These are phyloP conservation scores for Oreochromis tanganicae DNA, from an alignment of 2,113 vertebrate genomes.

Conservation along the genomic window DNA sequence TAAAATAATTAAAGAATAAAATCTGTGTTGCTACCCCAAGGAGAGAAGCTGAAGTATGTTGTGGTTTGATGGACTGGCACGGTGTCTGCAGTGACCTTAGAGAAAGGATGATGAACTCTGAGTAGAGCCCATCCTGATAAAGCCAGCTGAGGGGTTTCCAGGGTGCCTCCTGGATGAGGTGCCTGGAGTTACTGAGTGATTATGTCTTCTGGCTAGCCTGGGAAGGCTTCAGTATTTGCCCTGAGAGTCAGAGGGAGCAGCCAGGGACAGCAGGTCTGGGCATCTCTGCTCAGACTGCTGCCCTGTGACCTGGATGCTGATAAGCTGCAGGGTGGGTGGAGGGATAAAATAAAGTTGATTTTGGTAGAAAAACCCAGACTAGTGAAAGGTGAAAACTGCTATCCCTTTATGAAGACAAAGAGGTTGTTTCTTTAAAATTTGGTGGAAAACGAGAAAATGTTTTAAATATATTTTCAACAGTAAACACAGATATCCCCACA, in stretches of 20 bases:
- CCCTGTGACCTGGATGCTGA: not conserved
- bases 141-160: not conserved
- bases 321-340: not conserved
- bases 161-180: not conserved
- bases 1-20: not conserved
- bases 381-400: not conserved
- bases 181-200: not conserved
- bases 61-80: not conserved
- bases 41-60: not conserved
- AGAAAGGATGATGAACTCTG: not conserved
- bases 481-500: not conserved
- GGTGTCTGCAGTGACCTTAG: not conserved
- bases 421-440: not conserved
- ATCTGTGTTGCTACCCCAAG: not conserved
- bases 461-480: not conserved
- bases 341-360: not conserved
- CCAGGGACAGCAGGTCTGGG: not conserved
- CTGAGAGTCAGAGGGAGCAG: not conserved
- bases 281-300: not conserved
- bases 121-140: not conserved
- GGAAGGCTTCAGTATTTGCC: not conserved
- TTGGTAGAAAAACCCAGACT: not conserved
- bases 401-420: fast-evolving
- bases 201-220: not conserved
- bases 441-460: not conserved